Evolutionary conservation across 2,113 vertebrate genomes (phyloP), one percentile per base, ranked within the genome.

Genomic region (Poeciliopsis retropinna): DNA sequence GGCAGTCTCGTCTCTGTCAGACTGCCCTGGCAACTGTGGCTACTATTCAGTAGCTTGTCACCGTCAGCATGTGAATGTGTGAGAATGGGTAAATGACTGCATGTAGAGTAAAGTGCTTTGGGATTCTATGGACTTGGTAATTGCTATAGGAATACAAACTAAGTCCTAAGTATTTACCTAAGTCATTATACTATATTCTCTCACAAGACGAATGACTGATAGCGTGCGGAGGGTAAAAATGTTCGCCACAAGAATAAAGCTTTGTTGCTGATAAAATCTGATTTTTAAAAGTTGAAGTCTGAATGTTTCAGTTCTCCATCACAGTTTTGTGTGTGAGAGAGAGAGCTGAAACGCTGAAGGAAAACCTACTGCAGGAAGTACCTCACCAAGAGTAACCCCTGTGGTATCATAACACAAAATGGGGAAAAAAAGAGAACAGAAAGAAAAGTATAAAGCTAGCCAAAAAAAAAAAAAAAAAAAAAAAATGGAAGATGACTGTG

Each of bases 281-380:
- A 0, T 25, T 13, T n/a, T 70, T 37, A 15, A 34, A 5, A 1
- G 64, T 11, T 60, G 57, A 29, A 6, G 31, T 64, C 22, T 8
- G n/a, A 76, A 81, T 63, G 85, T 74, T 85, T 83, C 86, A 69
- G 76, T 67, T 78, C 69, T 83, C 68, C 75, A 87, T 90, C 90
- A 90, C 76, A 70, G 82, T 78, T 83, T 76, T 82, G 70, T 47
- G 80, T 79, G 86, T n/a, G n/a, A n/a, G n/a, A 82, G 80, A 79
- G 72, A 75, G n/a, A 64, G 12, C 68, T 79, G 27, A 28, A 41
- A 67, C 73, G 57, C 44, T 71, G 78, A 76, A 90, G 84, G 83
- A 76, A 91, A 91, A 88, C 82, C 85, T 89, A 91, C 62, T 69
- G 83, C 90, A 94, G 92, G 92, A 93, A 91, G 91, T 91, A 91